Conservation (phyloP, 2,797 vertebrate species). For the Smutsia temminckii region DNA sequence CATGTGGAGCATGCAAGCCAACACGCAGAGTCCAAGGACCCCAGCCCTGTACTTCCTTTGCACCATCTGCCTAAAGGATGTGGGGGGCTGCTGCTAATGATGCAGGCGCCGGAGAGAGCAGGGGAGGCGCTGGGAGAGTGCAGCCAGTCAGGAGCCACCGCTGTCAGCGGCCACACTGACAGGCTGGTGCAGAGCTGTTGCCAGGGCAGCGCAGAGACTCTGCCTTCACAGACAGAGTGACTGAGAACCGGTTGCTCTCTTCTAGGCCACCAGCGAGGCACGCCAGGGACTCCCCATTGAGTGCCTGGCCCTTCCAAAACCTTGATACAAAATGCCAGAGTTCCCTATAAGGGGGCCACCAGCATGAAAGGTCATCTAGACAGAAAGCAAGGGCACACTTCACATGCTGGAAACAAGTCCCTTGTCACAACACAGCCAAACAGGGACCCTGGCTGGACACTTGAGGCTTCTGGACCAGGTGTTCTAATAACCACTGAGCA, state of each 20-base stretch:
- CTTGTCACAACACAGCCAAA: neutral
- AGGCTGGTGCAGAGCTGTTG: constrained; percentile 74
- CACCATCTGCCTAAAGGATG: constrained; percentile 8
- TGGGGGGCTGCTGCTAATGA: neutral
- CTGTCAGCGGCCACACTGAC: constrained; percentile 60
- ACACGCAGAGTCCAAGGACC: neutral
- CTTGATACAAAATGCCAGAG: neutral
- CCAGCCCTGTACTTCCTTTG: neutral
- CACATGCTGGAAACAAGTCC: neutral
- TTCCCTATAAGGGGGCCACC: accelerated
- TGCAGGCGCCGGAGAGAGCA: neutral
- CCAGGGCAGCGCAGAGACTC: constrained; percentile 64
- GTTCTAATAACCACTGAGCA: neutral
- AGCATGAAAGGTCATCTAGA: neutral
- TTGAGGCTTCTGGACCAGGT: neutral
- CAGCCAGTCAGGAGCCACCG: constrained; percentile 72
- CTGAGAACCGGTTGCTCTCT: constrained; percentile 34
- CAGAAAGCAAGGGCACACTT: neutral
- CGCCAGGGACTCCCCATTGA: neutral
- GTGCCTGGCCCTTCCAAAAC: neutral
- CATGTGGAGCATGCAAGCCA: accelerated
- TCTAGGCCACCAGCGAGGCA: neutral
- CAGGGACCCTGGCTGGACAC: neutral
- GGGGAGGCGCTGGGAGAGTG: neutral
- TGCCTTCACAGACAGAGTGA: constrained; percentile 56